phyloP scores from a whole-genome alignment of 2,888 invertebrate species.

The Lottia scabra region DNA sequence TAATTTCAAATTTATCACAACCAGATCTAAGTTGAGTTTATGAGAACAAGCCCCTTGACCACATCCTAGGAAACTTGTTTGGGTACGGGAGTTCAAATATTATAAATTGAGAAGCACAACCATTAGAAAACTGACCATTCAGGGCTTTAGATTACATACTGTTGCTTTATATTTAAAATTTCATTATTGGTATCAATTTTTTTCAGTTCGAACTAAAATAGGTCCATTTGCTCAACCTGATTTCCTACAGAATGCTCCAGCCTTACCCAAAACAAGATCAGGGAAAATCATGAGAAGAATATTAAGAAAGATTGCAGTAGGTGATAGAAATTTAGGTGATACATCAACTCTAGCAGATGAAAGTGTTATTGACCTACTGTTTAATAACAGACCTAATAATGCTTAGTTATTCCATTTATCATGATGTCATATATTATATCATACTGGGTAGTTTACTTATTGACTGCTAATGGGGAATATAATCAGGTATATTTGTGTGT shows the following conservation, averaged over 20 bases:
- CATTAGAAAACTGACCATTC: too few species aligned
- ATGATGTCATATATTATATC: too few species aligned
- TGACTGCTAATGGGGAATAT: too few species aligned
- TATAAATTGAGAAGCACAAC: too few species aligned
- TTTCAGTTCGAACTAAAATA: conserved; percentile 84
- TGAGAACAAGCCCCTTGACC: too few species aligned
- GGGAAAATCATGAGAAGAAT: conserved; percentile 99
- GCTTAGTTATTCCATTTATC: conserved; percentile 29
- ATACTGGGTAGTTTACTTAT: too few species aligned
- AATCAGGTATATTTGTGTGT: too few species aligned
- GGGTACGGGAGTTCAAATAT: too few species aligned
- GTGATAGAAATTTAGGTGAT: conserved; percentile 92
- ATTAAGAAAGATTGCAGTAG: conserved; percentile 90
- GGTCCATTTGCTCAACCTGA: conserved; percentile 98
- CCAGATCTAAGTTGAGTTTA: too few species aligned
- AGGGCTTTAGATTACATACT: background rate
- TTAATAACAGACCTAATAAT: conserved; percentile 50
- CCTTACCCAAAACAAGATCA: conserved; percentile 94
- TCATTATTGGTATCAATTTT: conserved; percentile 26
- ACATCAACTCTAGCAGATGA: conserved; percentile 94
- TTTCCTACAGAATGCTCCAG: conserved; percentile 91
- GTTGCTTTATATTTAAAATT: background rate
- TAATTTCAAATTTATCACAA: too few species aligned
- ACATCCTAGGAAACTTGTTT: too few species aligned
- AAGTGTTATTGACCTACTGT: conserved; percentile 77